A percentile compares a stretch with the other conserved stretches of the same genome.
Conservation (phyloP, 2,888 invertebrate genomes). For the Stenotaenia linearis region DNA sequence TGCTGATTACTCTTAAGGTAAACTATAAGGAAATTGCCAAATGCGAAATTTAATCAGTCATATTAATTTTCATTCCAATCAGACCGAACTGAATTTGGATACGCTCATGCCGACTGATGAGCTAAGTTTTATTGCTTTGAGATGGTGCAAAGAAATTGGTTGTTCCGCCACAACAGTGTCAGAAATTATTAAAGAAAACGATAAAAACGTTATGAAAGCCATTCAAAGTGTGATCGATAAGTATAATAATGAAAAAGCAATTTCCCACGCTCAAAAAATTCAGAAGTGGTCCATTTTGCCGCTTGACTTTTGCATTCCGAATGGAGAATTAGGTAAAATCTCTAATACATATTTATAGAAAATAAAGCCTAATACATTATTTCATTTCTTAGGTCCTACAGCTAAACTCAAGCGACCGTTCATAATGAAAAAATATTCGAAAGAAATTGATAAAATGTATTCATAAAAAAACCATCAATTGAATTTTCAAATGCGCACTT, state of each 20-base stretch:
- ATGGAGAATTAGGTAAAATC: conserved; percentile 80
- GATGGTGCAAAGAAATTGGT: conserved; percentile 63
- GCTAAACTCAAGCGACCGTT: background rate
- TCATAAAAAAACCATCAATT: no score
- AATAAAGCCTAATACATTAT: background rate
- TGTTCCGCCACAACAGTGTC: conserved; percentile 61
- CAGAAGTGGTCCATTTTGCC: conserved; percentile 82
- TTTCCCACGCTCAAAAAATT: conserved; percentile 80
- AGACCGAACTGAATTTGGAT: conserved; percentile 68
- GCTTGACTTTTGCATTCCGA: conserved; percentile 74
- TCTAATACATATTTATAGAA: no score
- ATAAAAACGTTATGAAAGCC: conserved; percentile 62
- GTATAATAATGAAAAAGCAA: conserved; percentile 65
- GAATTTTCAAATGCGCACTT: no score
- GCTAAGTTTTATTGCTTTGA: conserved; percentile 58
- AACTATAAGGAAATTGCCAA: background rate
- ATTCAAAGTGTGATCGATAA: conserved; percentile 71
- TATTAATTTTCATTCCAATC: conserved; percentile 38
- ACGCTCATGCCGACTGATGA: conserved; percentile 67
- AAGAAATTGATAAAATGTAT: background rate
- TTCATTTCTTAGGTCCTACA: background rate
- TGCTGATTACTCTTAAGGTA: conserved; percentile 81
- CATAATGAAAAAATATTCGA: background rate
- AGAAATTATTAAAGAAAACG: conserved; percentile 53
- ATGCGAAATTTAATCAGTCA: background rate